These are phyloP conservation scores for Catharus bicknelli DNA, from an alignment of 2,113 vertebrate genomes.

Conservation along the genomic window DNA sequence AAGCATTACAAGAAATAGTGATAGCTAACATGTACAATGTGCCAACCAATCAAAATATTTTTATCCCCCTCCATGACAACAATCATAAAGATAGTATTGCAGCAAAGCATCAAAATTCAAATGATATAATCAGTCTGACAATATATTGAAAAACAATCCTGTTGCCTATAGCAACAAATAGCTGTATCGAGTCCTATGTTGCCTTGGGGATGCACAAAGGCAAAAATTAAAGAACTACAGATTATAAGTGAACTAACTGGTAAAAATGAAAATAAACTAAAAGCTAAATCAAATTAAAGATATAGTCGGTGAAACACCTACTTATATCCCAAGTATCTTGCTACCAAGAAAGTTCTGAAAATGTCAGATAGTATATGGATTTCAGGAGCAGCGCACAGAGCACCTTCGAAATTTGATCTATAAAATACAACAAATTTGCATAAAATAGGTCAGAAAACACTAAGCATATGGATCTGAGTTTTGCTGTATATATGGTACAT, in stretches of 20 bases:
- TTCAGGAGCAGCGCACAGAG: background rate
- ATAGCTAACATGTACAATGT: background rate
- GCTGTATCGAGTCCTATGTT: background rate
- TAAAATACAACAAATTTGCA: background rate
- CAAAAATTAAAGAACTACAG: conserved; percentile 17
- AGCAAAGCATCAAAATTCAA: conserved; percentile 42
- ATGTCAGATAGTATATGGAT: background rate
- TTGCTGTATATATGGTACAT: background rate
- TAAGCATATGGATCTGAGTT: background rate
- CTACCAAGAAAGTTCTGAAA: background rate
- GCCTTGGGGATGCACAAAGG: background rate
- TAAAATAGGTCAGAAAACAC: background rate
- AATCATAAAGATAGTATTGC: background rate
- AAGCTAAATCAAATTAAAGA: background rate
- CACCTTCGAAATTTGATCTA: background rate
- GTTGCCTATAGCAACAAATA: conserved; percentile 37
- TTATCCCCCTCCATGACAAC: background rate
- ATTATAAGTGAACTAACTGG: conserved; percentile 1
- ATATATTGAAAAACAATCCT: background rate
- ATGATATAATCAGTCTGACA: conserved; percentile 17
- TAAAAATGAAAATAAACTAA: background rate
- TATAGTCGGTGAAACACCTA: background rate
- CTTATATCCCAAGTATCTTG: background rate
- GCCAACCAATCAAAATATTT: conserved; percentile 54
- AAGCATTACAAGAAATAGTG: background rate